A percentile compares a stretch with the other conserved stretches of the same genome.
Evolutionary conservation across 1,140 invertebrate genomes (phyloP).

Genomic region (Magallana ariakensis): DNA sequence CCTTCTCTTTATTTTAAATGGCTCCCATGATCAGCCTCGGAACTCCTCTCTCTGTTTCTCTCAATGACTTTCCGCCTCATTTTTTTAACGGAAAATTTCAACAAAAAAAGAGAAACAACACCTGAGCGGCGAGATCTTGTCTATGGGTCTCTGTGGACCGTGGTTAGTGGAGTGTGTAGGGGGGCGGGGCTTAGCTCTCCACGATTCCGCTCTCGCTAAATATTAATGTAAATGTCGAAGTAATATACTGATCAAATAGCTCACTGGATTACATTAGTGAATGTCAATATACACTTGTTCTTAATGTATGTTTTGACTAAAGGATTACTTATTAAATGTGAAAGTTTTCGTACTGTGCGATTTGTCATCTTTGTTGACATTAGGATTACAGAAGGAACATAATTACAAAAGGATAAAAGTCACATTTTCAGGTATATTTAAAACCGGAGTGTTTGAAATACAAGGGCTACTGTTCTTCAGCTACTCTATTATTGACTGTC

Average conservation of each 20-base stretch:
- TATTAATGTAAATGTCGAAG: slow-evolving; percentile 32
- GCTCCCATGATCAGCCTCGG: not conserved
- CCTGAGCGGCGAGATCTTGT: not conserved
- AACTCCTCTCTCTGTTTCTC: not conserved
- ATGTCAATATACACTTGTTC: slow-evolving; percentile 36
- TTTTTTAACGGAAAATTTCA: slow-evolving; percentile 1
- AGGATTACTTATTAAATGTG: slow-evolving; percentile 45
- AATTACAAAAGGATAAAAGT: slow-evolving; percentile 25
- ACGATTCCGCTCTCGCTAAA: slow-evolving; percentile 20
- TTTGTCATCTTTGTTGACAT: slow-evolving; percentile 26
- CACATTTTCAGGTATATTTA: slow-evolving; percentile 34
- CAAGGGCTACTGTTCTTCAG: not conserved
- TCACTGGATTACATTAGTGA: slow-evolving; percentile 22
- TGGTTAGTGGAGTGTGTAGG: slow-evolving; percentile 17
- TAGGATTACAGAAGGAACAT: slow-evolving; percentile 26
- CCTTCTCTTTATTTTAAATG: not conserved
- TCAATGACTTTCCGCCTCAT: slow-evolving; percentile 30
- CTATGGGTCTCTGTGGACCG: not conserved
- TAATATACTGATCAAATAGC: slow-evolving; percentile 35
- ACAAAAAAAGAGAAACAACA: not conserved
- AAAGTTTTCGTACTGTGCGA: slow-evolving; percentile 28
- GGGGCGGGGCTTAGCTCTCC: not conserved
- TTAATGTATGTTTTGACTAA: slow-evolving; percentile 49
- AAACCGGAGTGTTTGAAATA: slow-evolving; percentile 27
- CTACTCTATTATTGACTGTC: not conserved